These are phyloP conservation scores for cat (Felis catus) DNA, from an alignment of 2,113 vertebrate genomes.

Conservation along the genomic window F.catus_Fca126_mat1.0 CM031423.1:51096501-51097000, in stretches of 20 bases:
- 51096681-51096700: background rate
- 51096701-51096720: background rate
- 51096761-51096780: background rate
- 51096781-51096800: background rate
- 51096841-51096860: background rate
- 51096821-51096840: background rate
- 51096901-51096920: slow-evolving; percentile 10
- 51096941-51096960: background rate
- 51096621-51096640: background rate
- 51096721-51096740: background rate
- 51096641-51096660: background rate
- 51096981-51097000: background rate
- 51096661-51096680: background rate
- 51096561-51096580: background rate
- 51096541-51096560: background rate
- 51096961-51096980: background rate
- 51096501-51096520: background rate
- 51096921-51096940: background rate
- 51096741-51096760: background rate
- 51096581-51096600: background rate
- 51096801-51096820: background rate
- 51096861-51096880: background rate
- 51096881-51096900: background rate
- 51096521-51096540: background rate
- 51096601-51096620: background rate